Evolutionary conservation across 2,797 vertebrate genomes (phyloP), one percentile per base, ranked within the genome.

Genomic region (Parauchenoglanis punctatus): DNA sequence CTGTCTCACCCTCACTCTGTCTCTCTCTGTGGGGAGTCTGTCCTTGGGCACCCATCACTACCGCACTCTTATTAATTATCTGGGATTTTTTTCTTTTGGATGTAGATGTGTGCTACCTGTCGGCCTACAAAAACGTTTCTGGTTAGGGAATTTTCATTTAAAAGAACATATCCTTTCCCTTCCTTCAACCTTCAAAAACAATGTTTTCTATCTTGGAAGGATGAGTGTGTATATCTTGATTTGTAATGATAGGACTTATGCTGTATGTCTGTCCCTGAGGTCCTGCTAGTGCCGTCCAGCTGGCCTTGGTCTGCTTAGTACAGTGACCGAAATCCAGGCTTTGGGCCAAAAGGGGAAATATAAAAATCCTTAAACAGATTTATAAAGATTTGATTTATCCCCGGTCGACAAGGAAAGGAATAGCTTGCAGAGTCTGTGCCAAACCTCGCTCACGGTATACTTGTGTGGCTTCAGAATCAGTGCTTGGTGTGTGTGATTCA

Each of bases 301-400:
- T 91, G 91, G 90, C 76, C 88, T 65, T 10, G 4, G 88, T 87
- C 88, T 46, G 68, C 86, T 65, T 85, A 80, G 85, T 63, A 86
- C 56, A 86, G 73, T 20, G 56, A 81, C 61, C 68, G 77, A 75
- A 87, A 85, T 82, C 70, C 70, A 88, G 77, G 83, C 87, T 68
- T 86, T 7, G 23, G 56, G 84, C 56, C 63, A 86, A 73, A 76
- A 84, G 75, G 84, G 86, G 78, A 89, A 89, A 87, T 86, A 85
- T 90, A 89, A 86, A 90, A 90, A 88, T 90, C 80, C 75, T 88
- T 87, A 87, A 91, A 84, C 77, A 85, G 85, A 89, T 89, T 89
- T 87, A 89, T 90, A 90, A 90, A 91, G 88, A 81, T 90, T 86
- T 90, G 88, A 92, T 91, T 89, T 90, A 91, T 89, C 68, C 54